These are phyloP conservation scores for Penaeus indicus DNA, from an alignment of 1,140 invertebrate genomes.

Conservation along the genomic window DNA sequence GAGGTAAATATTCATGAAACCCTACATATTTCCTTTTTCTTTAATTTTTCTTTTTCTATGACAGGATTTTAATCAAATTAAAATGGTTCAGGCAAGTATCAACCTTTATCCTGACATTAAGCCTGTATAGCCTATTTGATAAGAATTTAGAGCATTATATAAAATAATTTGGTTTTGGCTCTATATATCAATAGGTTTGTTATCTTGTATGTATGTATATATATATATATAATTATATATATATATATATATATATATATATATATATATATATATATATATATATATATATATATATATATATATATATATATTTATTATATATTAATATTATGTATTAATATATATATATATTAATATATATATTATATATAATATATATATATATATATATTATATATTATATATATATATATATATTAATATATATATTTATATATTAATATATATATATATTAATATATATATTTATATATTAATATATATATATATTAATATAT, in stretches of 20 bases:
- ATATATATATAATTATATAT: background rate
- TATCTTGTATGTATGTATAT: too few relatives aligned
- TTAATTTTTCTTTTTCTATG: too few relatives aligned
- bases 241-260: slow-evolving; percentile 13
- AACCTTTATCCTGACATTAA: too few relatives aligned
- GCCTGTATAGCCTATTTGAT: too few relatives aligned
- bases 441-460: background rate
- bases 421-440: background rate
- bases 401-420: slow-evolving; percentile 3
- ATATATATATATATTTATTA: background rate
- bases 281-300: slow-evolving; percentile 2
- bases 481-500: slow-evolving; percentile 11
- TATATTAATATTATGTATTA: background rate
- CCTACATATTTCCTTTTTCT: too few relatives aligned
- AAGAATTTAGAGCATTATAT: too few relatives aligned
- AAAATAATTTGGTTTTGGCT: too few relatives aligned
- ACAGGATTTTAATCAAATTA: too few relatives aligned
- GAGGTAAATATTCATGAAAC: too few relatives aligned
- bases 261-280: slow-evolving; percentile 15
- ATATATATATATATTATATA: slow-evolving; percentile 19
- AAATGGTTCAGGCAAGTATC: too few relatives aligned
- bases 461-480: slow-evolving; percentile 11
- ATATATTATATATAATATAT: slow-evolving; percentile 10
- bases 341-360: background rate
- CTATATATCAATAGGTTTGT: too few relatives aligned